Evolutionary conservation across 2,113 vertebrate species (phyloP).

Genomic region (Indicator indicator): DNA sequence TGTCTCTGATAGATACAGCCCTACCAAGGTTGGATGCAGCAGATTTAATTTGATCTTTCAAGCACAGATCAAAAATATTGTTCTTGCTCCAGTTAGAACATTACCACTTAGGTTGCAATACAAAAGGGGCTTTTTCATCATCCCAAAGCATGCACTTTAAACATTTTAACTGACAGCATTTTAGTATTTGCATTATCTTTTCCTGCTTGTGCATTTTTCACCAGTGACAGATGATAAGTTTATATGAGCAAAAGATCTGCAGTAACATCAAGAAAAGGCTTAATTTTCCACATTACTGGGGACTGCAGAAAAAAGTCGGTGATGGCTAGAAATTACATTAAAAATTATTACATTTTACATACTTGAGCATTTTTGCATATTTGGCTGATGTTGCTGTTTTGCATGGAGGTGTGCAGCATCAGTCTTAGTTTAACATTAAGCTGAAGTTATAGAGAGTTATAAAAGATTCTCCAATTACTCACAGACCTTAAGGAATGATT

Average conservation of each 20-base stretch:
- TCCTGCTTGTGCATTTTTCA: conserved; percentile 44
- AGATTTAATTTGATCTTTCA: conserved; percentile 74
- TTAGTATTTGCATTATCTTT: conserved; percentile 68
- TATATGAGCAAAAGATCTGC: conserved; percentile 24
- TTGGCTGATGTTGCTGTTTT: background rate
- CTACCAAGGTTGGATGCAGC: conserved; percentile 23
- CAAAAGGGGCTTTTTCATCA: conserved; percentile 65
- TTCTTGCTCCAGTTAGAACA: conserved; percentile 61
- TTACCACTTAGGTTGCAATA: conserved; percentile 57
- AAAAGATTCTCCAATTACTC: background rate
- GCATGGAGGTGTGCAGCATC: background rate
- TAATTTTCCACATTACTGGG: background rate
- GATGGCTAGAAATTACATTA: background rate
- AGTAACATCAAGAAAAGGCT: conserved; percentile 6
- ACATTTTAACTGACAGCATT: conserved; percentile 50
- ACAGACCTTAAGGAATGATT: background rate
- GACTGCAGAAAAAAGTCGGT: background rate
- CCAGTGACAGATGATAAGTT: conserved; percentile 32
- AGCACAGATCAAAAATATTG: conserved; percentile 69
- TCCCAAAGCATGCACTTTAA: background rate
- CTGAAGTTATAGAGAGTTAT: background rate
- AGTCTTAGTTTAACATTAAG: background rate
- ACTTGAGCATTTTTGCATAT: background rate
- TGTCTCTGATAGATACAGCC: conserved; percentile 41
- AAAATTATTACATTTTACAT: background rate